Evolutionary conservation across 2,113 vertebrate species (phyloP).

Genomic region (Miniopterus natalensis): DNA sequence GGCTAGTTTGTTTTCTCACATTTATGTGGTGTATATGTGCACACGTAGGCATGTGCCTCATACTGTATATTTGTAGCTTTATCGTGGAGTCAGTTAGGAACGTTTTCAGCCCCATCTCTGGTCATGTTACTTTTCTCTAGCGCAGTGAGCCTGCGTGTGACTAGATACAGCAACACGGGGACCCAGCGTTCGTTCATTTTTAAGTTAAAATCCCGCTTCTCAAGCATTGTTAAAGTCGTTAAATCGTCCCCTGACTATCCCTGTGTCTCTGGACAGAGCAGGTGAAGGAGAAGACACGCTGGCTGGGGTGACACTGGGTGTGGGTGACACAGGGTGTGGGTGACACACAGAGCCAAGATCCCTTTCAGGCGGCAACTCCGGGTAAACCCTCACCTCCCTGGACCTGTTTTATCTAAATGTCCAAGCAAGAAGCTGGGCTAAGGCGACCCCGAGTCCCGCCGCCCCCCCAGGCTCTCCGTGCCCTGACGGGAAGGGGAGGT

Average conservation of each 20-base stretch:
- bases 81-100: not conserved
- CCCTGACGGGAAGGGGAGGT: not conserved
- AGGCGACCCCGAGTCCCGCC: too few species aligned
- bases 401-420: accelerated
- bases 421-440: accelerated
- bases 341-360: not conserved
- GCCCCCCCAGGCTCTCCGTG: not conserved
- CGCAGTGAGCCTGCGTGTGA: not conserved
- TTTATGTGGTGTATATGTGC: not conserved
- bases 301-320: accelerated
- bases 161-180: accelerated
- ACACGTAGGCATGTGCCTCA: too few species aligned
- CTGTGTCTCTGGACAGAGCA: not conserved
- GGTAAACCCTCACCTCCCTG: too few species aligned
- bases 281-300: too few species aligned
- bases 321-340: accelerated
- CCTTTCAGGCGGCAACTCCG: too few species aligned
- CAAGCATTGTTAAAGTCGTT: accelerated
- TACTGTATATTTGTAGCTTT: not conserved
- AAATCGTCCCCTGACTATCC: accelerated
- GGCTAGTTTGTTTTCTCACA: not conserved
- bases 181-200: not conserved
- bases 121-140: not conserved
- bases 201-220: not conserved
- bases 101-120: not conserved